Conservation (phyloP, 2,113 vertebrate genomes). For the Neotragus pygmaeus region DNA sequence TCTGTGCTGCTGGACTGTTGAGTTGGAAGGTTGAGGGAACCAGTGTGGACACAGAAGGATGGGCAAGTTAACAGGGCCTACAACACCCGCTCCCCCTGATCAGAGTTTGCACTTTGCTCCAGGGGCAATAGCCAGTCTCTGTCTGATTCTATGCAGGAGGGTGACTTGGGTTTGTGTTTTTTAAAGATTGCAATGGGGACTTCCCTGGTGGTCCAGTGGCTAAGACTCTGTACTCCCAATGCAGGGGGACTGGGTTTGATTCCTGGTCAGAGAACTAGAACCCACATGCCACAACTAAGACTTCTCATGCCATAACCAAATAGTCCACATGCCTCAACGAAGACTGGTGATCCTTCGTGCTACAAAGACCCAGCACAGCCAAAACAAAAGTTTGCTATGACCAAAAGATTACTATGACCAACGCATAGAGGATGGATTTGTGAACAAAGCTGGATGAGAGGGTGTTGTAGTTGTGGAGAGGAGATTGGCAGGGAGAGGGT, state of each 20-base stretch:
- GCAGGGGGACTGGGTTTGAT: neutral
- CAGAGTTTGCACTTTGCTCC: neutral
- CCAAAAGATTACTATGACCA: neutral
- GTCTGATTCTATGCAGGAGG: neutral
- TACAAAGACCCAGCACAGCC: neutral
- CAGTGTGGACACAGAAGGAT: neutral
- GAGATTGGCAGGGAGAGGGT: neutral
- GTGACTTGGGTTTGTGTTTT: neutral
- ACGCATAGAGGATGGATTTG: neutral
- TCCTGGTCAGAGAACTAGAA: neutral
- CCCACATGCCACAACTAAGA: neutral
- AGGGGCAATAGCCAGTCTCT: neutral
- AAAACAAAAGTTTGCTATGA: neutral
- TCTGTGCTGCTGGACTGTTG: neutral
- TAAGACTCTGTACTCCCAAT: neutral
- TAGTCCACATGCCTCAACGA: neutral
- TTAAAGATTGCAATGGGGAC: neutral
- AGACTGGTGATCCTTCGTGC: rapidly evolving
- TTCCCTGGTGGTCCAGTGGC: neutral
- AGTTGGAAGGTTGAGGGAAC: neutral
- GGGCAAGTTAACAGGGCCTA: neutral
- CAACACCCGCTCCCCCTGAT: too few relatives aligned
- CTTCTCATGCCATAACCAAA: neutral
- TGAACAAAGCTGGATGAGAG: neutral
- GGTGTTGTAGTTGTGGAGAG: neutral